Base-by-base conservation (phyloP, 2,113 vertebrate genomes). In the Trachemys scripta region DNA sequence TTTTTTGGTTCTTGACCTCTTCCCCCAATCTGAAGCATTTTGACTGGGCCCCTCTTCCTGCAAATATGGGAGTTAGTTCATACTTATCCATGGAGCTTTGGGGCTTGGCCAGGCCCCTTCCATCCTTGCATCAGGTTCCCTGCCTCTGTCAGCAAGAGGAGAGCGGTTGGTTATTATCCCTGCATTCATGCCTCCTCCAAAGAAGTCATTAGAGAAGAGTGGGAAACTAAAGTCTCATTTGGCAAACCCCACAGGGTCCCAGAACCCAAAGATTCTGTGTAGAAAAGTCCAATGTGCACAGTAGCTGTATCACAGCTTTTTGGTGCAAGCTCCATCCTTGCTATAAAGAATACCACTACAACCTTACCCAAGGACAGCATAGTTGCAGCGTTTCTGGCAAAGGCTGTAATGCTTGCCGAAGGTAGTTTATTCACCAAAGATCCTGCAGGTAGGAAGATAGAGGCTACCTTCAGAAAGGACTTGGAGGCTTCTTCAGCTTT, bases 231-330 rank as follows among this genome's bases (percentile, higher is more conserved):
- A 22, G 19, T 38, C 35, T 72, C n/a, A 10, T 38, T 38, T 38
- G 65, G 65, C 19, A 38, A 72, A 72, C 65, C 3, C n/a, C n/a
- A 72, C 2, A 5, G n/a, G n/a, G 17, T 69, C 62, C 62, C 17
- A n/a, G 62, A n/a, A 69, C 31, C 62, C 69, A 27, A 57, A 2
- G 0, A 0, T 49, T 13, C 49, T 81, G 45, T 80, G 76, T 47
- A 31, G 72, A 93, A 19, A 50, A 85, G 6, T 19, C 50, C 11
- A 27, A 10, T 72, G 59, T 25, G 8, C 35, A 24, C 22, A 85
- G 31, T 10, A 50, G 19, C 24, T 1, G 0, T 7, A 1, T 42
- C 45, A 35, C 69, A 78, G 38, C 12, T 1, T 3, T 0, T 0
- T 81, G 83, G 65, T 0, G 0, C 57, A 38, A 82, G 57, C 50